Evolutionary conservation across 1,140 invertebrate genomes (phyloP), one percentile per base, ranked within the genome.

Genomic region (Zeugodacus cucurbitae): DNA sequence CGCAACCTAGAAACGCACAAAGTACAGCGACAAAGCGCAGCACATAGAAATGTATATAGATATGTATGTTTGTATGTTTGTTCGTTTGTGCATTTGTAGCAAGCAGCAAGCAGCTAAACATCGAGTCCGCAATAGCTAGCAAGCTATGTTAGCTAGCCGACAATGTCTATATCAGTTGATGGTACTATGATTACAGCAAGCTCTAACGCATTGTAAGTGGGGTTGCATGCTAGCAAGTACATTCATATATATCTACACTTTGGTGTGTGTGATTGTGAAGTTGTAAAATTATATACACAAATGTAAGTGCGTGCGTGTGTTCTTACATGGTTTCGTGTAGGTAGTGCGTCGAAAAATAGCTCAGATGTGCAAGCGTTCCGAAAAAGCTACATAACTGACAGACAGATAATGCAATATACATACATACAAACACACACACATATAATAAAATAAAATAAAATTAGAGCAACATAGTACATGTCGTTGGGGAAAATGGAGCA

Each of bases 1-100:
- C 41, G 74, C 74, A 82, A 82, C 74, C 74, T 82, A 82, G 41
- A 82, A 82, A 82, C 74, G 74, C 44, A 48, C 74, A 37, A 82
- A 44, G 26, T 22, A 37, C 74, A 41, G 17, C 34, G 20, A 74
- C 22, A 20, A 70, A 74, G 37, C 70, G 37, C 70, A 74, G 41
- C 26, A 48, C 41, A 62, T 62, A 82, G 74, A 82, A 48, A 26
- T n/a, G 41, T 22, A 48, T 7, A 26, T 58, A 6, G 6, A 44
- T 44, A 44, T 8, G 7, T 44, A 44, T 10, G 10, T 54, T 17
- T 8, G 7, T 44, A 44, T 10, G 10, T 54, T 17, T 14, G 48
- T 54, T 54, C 11, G 48, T 54, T 54, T 54, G 14, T 54, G 48
- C 48, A 54, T 54, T 54, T 54, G 48, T 54, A 54, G 48, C 48